phyloP scores from a whole-genome alignment of 1,140 invertebrate species.

The Sycophila sp. region DNA sequence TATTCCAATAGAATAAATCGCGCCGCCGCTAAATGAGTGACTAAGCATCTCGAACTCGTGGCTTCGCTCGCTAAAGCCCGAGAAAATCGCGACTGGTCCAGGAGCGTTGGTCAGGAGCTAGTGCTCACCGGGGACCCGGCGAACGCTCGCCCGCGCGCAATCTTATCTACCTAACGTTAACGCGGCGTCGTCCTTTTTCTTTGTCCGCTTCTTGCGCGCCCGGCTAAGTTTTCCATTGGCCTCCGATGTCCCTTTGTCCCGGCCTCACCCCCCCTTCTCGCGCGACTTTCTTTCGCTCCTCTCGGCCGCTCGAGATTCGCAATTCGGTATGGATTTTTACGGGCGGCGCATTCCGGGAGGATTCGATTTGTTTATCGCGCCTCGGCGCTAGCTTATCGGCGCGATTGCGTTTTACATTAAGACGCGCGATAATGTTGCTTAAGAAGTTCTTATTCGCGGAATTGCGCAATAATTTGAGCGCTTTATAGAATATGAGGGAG shows the following conservation, averaged over 20 bases:
- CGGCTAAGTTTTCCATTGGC: constrained; percentile 9
- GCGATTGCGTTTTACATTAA: not conserved
- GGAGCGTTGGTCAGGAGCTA: constrained; percentile 52
- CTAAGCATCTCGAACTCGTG: not conserved
- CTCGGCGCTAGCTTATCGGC: not conserved
- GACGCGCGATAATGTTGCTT: not conserved
- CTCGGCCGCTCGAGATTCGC: not conserved
- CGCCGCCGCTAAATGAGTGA: not conserved
- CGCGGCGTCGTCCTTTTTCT: constrained; percentile 36
- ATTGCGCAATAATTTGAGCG: no score
- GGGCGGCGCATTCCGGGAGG: no score
- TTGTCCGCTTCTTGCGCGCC: not conserved
- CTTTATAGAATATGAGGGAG: no score
- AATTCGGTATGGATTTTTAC: constrained; percentile 1
- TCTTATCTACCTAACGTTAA: constrained; percentile 50
- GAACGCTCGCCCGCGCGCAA: constrained; percentile 49
- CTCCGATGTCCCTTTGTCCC: constrained; percentile 32
- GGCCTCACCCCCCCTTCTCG: no score
- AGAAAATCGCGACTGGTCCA: constrained; percentile 32
- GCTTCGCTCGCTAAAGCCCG: not conserved
- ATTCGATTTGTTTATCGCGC: not conserved
- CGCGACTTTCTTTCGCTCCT: not conserved
- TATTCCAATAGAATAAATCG: not conserved
- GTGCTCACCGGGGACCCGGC: constrained; percentile 55
- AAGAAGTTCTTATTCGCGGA: no score